phyloP scores from a whole-genome alignment of 2,113 vertebrate species.

The Cairina moschata region DNA sequence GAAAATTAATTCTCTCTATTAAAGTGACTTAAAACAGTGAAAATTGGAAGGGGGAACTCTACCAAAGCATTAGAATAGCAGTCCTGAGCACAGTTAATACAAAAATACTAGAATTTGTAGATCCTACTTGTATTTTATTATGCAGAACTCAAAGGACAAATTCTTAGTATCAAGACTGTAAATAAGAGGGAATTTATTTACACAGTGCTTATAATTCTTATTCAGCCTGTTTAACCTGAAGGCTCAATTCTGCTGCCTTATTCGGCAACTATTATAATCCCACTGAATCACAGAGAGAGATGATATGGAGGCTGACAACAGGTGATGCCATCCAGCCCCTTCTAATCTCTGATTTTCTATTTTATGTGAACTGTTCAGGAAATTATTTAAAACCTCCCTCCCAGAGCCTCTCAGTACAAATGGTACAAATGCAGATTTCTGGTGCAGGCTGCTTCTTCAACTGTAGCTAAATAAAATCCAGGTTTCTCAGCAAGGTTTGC shows the following conservation, averaged over 20 bases:
- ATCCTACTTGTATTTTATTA: background rate
- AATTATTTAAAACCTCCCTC: background rate
- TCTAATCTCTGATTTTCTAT: background rate
- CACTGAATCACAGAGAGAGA: rapidly evolving
- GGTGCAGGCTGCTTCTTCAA: background rate
- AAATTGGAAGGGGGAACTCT: background rate
- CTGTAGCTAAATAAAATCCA: background rate
- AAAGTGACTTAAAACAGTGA: slow-evolving; percentile 14
- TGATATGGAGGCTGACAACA: background rate
- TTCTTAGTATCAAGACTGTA: background rate
- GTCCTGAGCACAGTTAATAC: background rate
- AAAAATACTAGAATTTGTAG: background rate
- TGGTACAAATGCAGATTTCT: background rate
- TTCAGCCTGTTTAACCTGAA: background rate
- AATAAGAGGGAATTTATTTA: background rate
- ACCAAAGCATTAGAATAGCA: background rate
- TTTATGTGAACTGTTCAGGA: background rate
- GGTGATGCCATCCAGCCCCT: background rate
- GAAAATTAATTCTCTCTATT: slow-evolving; percentile 36
- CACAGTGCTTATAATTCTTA: background rate
- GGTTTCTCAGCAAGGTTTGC: background rate
- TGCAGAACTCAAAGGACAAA: background rate
- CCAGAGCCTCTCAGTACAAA: background rate
- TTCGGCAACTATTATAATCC: background rate
- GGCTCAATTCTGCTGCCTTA: background rate